These are phyloP conservation scores for Anoplius nigerrimus DNA, from an alignment of 2,888 invertebrate species.

Conservation along the genomic window DNA sequence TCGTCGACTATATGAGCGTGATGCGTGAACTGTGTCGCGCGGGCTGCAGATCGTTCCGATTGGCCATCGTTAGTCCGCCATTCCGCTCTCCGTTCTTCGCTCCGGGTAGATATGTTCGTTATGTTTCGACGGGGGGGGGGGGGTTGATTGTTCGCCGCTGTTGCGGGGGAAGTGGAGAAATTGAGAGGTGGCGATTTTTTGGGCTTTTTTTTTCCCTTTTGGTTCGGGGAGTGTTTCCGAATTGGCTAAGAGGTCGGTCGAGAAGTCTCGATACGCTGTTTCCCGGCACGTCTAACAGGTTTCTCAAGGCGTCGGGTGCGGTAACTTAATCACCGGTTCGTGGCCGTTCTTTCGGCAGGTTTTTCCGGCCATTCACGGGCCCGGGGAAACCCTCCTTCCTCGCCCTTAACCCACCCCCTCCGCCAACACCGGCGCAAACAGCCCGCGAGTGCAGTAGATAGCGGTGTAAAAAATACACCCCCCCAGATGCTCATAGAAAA, in stretches of 20 bases:
- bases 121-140: no score
- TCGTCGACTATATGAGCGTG: no score
- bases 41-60: no score
- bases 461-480: conserved; percentile 60
- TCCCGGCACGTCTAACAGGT: conserved; percentile 37
- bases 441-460: conserved; percentile 54
- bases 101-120: no score
- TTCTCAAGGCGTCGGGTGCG: conserved; percentile 20
- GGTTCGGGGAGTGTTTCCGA: neutral
- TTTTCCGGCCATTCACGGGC: conserved; percentile 38
- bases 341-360: conserved; percentile 34
- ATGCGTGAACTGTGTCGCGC: no score
- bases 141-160: no score
- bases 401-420: conserved; percentile 11
- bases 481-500: conserved; percentile 54
- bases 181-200: neutral
- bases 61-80: no score
- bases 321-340: conserved; percentile 53
- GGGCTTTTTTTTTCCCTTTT: neutral
- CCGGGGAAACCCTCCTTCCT: conserved; percentile 40
- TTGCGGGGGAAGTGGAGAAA: no score
- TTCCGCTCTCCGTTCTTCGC: no score
- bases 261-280: no score
- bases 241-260: neutral
- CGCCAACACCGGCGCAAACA: conserved; percentile 45